phyloP scores from a whole-genome alignment of 1,140 invertebrate genomes.

The Lanistes nyassanus region DNA sequence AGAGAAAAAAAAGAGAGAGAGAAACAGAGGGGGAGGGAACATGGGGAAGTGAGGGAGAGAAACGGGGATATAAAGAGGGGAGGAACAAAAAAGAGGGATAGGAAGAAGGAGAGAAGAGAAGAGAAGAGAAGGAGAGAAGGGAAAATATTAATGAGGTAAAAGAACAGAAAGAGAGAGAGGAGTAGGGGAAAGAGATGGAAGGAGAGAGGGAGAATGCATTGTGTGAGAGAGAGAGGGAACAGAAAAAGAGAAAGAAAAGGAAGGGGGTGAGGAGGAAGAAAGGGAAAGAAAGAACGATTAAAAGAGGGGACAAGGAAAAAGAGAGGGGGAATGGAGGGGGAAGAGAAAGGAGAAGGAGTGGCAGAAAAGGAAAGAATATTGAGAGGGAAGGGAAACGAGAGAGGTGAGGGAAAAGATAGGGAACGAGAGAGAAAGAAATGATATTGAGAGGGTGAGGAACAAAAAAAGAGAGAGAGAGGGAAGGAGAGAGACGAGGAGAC shows the following conservation, averaged over 20 bases:
- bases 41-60: too few relatives aligned
- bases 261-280: neutral
- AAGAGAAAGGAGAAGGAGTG: neutral
- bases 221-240: too few relatives aligned
- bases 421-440: neutral
- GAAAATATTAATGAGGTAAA: neutral
- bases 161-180: too few relatives aligned
- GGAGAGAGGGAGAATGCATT: too few relatives aligned
- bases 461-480: neutral
- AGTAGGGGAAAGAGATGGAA: too few relatives aligned
- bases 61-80: too few relatives aligned
- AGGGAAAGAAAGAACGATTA: neutral
- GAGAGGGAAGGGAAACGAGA: neutral
- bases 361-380: neutral
- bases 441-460: neutral
- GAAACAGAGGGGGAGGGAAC: neutral
- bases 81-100: too few relatives aligned
- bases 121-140: too few relatives aligned
- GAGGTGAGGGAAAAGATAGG: neutral
- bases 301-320: neutral
- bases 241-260: too few relatives aligned
- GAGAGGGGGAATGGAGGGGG: neutral
- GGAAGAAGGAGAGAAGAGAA: too few relatives aligned
- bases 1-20: conserved; percentile 6
- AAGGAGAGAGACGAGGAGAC: neutral